A percentile compares a stretch with the other conserved stretches of the same genome.
These are phyloP conservation scores for Catalaphyllia jardinei DNA, from an alignment of 64 coral and sea anemone genomes.

Conservation along the genomic window DNA sequence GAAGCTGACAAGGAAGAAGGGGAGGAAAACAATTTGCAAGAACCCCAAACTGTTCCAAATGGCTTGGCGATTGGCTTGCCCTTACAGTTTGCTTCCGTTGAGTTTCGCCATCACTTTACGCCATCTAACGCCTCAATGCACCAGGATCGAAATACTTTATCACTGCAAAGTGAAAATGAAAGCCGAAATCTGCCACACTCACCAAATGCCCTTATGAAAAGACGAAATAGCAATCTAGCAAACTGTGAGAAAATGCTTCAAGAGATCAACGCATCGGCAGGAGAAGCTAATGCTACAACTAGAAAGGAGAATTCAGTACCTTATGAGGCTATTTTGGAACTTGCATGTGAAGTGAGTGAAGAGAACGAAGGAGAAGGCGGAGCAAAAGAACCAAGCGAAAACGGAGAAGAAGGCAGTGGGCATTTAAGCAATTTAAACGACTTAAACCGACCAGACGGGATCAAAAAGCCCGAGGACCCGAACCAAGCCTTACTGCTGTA, in stretches of 20 bases:
- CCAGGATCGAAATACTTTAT: not conserved
- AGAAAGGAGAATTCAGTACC: not conserved
- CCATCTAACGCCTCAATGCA: not conserved
- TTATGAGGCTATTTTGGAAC: constrained; percentile 21
- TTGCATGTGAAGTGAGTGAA: not conserved
- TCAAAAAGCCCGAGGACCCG: not conserved
- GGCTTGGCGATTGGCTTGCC: not conserved
- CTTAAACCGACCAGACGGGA: not conserved
- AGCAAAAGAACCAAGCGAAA: not conserved
- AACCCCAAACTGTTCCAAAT: not conserved
- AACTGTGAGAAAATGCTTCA: constrained; percentile 34
- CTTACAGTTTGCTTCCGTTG: not conserved
- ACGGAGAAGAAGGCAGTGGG: not conserved
- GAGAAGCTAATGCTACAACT: not conserved
- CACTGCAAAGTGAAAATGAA: not conserved
- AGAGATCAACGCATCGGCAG: not conserved
- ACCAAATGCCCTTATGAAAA: not conserved
- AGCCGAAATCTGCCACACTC: not conserved
- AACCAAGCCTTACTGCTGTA: constrained; percentile 59
- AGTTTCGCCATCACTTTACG: not conserved
- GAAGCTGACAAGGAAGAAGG: not conserved
- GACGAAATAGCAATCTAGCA: constrained; percentile 19
- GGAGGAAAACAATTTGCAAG: not conserved
- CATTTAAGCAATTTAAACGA: not conserved
- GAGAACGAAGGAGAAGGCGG: not conserved